Conservation (phyloP, 2,113 vertebrate genomes). For the Plotosus lineatus region DNA sequence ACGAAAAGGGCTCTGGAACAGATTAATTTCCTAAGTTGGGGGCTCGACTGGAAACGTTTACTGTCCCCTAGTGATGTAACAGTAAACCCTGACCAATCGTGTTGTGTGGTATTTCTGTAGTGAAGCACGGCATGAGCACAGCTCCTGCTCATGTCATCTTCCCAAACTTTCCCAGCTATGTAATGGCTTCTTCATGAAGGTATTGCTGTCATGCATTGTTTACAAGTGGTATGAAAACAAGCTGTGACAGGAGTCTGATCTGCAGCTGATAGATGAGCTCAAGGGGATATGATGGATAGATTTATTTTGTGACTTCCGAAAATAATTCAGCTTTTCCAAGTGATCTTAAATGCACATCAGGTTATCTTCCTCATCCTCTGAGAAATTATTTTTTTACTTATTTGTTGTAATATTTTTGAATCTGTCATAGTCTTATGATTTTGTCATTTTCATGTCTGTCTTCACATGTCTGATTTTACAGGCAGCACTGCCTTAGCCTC, state of each 20-base stretch:
- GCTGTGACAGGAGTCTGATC: conserved; percentile 28
- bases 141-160: background rate
- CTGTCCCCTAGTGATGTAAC: background rate
- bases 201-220: conserved; percentile 16
- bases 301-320: background rate
- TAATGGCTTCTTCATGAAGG: background rate
- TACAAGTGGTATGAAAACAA: conserved; percentile 38
- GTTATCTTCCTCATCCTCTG: background rate
- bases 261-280: background rate
- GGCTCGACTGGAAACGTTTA: too few relatives aligned
- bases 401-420: background rate
- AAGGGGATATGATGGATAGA: background rate
- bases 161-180: background rate
- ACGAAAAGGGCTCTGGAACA: too few relatives aligned
- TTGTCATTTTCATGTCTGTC: background rate
- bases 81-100: background rate
- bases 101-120: background rate
- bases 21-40: too few relatives aligned
- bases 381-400: background rate
- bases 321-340: background rate
- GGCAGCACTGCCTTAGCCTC: background rate
- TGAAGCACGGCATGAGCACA: background rate
- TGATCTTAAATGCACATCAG: too few relatives aligned
- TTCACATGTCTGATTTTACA: background rate
- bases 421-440: background rate